These are phyloP conservation scores for Acanthosepion pharaonis DNA, from an alignment of 2,888 invertebrate species.

Conservation along the genomic window DNA sequence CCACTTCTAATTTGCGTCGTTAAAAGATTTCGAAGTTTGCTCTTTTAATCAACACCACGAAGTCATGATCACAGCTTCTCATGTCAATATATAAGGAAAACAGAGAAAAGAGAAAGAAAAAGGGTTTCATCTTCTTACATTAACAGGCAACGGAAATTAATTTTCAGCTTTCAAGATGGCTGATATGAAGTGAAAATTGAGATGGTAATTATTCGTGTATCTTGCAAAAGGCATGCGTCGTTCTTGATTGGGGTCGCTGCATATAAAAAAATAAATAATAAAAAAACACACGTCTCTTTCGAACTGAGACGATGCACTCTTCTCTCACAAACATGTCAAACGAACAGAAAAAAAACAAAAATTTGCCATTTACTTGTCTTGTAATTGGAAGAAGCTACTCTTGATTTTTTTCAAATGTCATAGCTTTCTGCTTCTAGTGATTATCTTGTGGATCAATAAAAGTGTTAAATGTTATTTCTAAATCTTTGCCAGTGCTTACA, in stretches of 20 bases:
- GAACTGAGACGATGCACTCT: neutral
- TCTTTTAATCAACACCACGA: too few species aligned
- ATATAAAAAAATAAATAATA: neutral
- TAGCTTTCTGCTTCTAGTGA: neutral
- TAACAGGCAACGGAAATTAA: neutral
- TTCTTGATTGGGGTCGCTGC: neutral
- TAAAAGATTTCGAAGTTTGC: too few species aligned
- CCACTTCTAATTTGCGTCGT: too few species aligned
- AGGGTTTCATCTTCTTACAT: neutral
- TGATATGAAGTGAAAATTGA: neutral
- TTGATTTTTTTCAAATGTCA: neutral
- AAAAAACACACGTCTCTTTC: neutral
- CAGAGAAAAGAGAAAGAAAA: neutral
- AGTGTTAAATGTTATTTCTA: neutral
- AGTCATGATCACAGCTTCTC: neutral
- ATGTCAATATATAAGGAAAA: neutral
- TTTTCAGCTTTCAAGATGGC: neutral
- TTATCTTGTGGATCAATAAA: neutral
- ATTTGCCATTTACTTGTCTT: neutral
- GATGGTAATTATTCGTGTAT: neutral
- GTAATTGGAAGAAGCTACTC: neutral
- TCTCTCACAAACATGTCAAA: neutral
- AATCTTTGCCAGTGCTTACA: neutral
- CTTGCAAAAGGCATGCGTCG: neutral
- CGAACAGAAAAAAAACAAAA: neutral